Percentiles rank a stretch among this genome's conserved stretches.
phyloP scores from a whole-genome alignment of 2,113 vertebrate species.

The Python bivittatus region DNA sequence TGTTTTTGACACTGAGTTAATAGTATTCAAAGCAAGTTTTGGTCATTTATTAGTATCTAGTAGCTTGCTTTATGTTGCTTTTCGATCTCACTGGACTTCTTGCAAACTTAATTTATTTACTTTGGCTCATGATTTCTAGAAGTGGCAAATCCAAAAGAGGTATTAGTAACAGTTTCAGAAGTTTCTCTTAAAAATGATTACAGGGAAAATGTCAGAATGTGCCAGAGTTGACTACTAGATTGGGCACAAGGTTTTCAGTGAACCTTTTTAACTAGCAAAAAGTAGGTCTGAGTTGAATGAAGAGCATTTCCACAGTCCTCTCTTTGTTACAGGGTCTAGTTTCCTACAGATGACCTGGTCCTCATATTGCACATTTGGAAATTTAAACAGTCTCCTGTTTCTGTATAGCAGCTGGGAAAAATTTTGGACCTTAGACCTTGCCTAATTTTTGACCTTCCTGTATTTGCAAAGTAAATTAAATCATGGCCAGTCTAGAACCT shows the following conservation, averaged over 20 bases:
- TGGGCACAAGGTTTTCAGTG: not conserved
- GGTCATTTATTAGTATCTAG: conserved; percentile 47
- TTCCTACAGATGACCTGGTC: not conserved
- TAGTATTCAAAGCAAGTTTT: conserved; percentile 37
- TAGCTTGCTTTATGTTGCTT: conserved; percentile 53
- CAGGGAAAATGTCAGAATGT: conserved; percentile 7
- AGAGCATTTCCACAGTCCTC: not conserved
- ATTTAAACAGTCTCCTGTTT: not conserved
- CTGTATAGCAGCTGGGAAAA: not conserved
- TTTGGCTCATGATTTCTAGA: conserved; percentile 48
- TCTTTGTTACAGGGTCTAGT: not conserved
- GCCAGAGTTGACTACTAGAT: not conserved
- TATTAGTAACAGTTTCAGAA: conserved; percentile 37
- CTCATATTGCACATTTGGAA: not conserved
- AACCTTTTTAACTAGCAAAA: not conserved
- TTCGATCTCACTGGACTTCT: conserved; percentile 50
- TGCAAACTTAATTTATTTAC: conserved; percentile 65
- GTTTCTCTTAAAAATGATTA: conserved; percentile 28
- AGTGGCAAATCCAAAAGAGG: conserved; percentile 33
- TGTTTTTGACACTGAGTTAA: conserved; percentile 41
- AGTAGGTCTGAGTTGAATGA: not conserved
- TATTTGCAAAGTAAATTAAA: no score
- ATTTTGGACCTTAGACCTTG: no score
- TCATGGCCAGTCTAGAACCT: no score
- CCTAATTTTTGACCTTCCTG: no score